Conservation (phyloP, 2,113 vertebrate species). For the Tonatia bakeri region DNA sequence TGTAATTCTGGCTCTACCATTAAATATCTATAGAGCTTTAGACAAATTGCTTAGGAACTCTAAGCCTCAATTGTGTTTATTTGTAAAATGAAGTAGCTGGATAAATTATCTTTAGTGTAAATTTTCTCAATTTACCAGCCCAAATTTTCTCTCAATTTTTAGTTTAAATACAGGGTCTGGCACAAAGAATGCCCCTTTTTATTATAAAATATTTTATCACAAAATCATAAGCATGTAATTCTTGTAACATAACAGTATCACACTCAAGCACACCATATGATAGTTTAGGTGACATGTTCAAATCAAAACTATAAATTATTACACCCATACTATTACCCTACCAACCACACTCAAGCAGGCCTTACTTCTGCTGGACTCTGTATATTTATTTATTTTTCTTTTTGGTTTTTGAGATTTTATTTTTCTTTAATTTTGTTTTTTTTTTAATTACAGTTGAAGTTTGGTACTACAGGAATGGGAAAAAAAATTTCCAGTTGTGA, state of each 20-base stretch:
- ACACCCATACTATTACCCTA: too few species aligned
- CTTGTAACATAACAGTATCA: too few species aligned
- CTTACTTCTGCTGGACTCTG: too few species aligned
- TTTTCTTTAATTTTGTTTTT: neutral
- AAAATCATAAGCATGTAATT: too few species aligned
- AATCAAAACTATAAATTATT: too few species aligned
- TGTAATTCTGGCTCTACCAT: neutral
- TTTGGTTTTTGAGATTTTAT: neutral
- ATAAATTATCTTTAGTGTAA: neutral
- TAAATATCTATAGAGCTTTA: neutral
- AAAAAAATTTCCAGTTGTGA: neutral
- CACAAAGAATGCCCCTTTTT: too few species aligned
- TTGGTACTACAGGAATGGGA: neutral
- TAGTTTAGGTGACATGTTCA: too few species aligned
- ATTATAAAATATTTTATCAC: too few species aligned
- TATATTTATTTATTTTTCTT: neutral
- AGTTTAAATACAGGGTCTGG: neutral
- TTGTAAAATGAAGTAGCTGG: neutral
- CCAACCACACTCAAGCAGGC: too few species aligned
- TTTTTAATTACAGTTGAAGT: neutral
- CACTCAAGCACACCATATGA: too few species aligned
- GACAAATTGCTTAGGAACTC: neutral
- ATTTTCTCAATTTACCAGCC: neutral
- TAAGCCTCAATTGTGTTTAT: neutral
- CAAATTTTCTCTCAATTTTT: neutral